Evolutionary conservation across 2,797 vertebrate genomes (phyloP).

Genomic region (Pteronotus mesoamericanus): DNA sequence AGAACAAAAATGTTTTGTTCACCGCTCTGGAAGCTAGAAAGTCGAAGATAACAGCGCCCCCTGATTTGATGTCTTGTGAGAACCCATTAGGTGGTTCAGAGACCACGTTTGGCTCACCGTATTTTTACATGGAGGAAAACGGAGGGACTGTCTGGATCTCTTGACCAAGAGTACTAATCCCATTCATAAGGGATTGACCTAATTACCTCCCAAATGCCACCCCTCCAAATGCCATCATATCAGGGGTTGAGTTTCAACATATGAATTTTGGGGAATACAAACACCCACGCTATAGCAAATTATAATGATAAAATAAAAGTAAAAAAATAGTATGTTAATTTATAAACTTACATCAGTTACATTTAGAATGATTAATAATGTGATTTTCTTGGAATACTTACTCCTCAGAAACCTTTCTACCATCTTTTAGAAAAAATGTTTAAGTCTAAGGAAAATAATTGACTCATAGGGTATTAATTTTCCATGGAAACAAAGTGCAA

Average conservation of each 20-base stretch:
- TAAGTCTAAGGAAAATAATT: not conserved
- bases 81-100: not conserved
- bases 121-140: not conserved
- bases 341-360: not conserved
- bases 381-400: not conserved
- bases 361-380: not conserved
- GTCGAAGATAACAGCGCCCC: not conserved
- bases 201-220: not conserved
- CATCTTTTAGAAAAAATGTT: not conserved
- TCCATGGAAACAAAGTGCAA: not conserved
- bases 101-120: not conserved
- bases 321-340: not conserved
- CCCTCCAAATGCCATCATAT: not conserved
- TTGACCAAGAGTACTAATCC: not conserved
- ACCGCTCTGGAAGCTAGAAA: not conserved
- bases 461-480: not conserved
- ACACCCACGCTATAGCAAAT: not conserved
- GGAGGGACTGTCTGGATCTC: not conserved
- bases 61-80: not conserved
- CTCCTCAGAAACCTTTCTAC: not conserved
- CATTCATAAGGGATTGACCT: not conserved
- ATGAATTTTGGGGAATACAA: not conserved
- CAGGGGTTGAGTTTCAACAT: not conserved
- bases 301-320: not conserved
- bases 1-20: not conserved